These are phyloP conservation scores for Myodes glareolus DNA, from an alignment of 2,113 vertebrate species.

Conservation along the genomic window DNA sequence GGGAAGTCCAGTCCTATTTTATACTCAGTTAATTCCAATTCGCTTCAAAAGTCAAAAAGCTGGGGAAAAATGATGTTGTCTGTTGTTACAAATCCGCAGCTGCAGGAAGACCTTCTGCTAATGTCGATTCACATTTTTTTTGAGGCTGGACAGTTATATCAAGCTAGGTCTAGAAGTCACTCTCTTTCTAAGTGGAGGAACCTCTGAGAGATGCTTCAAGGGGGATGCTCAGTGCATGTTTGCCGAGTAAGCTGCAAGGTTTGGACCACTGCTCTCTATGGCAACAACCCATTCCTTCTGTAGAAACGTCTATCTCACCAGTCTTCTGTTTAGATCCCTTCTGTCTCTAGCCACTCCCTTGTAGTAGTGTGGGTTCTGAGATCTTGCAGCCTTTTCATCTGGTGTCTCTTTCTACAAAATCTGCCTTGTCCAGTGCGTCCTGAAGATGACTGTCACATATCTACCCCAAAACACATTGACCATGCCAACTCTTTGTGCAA, in stretches of 20 bases:
- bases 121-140: background rate
- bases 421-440: background rate
- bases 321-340: background rate
- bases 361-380: background rate
- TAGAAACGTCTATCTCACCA: background rate
- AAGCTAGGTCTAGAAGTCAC: background rate
- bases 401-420: background rate
- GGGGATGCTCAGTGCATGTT: background rate
- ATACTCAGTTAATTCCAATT: conserved; percentile 1
- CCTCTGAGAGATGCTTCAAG: background rate
- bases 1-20: background rate
- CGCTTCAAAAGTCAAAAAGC: background rate
- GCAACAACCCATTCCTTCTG: background rate
- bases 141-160: background rate
- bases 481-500: background rate
- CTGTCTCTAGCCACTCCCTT: background rate
- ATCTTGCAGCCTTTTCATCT: background rate
- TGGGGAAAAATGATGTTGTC: background rate
- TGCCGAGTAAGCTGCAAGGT: background rate
- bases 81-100: background rate
- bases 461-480: background rate
- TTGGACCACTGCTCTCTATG: background rate
- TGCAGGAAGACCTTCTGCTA: background rate
- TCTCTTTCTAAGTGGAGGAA: background rate
- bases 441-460: background rate